These are phyloP conservation scores for Rhinogobius similis DNA, from an alignment of 2,113 vertebrate species.

Conservation along the genomic window DNA sequence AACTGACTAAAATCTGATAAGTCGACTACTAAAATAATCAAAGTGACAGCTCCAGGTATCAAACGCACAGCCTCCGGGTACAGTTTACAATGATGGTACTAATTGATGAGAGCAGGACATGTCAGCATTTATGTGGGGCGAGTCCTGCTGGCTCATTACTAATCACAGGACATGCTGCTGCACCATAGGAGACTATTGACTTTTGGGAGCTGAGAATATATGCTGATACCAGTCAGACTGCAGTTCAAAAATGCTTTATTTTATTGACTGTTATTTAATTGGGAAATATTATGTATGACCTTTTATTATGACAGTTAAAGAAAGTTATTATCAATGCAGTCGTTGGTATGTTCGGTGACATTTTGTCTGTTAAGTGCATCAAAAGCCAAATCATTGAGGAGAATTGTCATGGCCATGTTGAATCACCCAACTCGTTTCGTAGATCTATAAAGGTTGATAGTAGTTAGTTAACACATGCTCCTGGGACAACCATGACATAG, in stretches of 20 bases:
- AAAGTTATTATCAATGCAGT: not conserved
- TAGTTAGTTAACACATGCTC: too few relatives aligned
- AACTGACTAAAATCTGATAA: not conserved
- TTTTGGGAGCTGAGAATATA: not conserved
- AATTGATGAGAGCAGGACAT: constrained; percentile 18
- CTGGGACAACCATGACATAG: not conserved
- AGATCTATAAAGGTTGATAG: too few relatives aligned
- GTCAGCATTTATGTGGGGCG: constrained; percentile 7
- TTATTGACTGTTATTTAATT: not conserved
- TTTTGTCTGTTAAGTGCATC: not conserved
- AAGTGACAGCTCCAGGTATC: not conserved
- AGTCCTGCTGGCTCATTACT: constrained; percentile 5
- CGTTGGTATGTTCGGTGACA: not conserved
- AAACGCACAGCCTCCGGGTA: not conserved
- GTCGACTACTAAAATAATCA: not conserved
- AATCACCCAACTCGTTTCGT: too few relatives aligned
- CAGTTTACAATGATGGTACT: constrained; percentile 2
- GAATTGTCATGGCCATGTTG: not conserved
- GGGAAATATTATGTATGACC: not conserved
- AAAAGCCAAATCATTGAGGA: not conserved
- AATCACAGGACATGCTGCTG: constrained; percentile 25
- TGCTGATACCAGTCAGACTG: not conserved
- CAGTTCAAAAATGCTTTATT: not conserved
- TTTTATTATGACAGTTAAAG: not conserved
- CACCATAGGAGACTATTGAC: constrained; percentile 8